Percentiles rank a stretch among this genome's conserved stretches.
Conservation (phyloP, 2,113 vertebrate species). For the Melanerpes aurifrons region DNA sequence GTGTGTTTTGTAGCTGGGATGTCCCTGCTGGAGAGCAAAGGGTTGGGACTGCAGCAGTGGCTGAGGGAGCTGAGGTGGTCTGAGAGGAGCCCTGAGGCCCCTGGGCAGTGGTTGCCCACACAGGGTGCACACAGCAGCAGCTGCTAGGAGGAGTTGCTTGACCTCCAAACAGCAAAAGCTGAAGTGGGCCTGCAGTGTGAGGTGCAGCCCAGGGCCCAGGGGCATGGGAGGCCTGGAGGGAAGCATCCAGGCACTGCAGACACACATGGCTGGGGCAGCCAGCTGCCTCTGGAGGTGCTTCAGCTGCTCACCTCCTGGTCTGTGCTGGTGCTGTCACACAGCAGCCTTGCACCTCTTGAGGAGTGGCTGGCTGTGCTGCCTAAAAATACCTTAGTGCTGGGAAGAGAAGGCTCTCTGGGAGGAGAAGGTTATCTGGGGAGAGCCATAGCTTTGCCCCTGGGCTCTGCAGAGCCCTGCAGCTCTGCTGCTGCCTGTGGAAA, state of each 20-base stretch:
- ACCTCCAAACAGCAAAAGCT: neutral
- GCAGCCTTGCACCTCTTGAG: neutral
- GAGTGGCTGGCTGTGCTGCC: neutral
- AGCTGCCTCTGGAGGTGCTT: neutral
- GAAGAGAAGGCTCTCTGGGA: neutral
- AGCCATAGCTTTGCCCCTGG: neutral
- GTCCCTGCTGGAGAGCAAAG: neutral
- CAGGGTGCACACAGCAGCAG: neutral
- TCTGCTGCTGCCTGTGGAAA: conserved; percentile 19
- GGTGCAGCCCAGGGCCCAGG: fast-evolving
- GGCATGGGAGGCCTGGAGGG: neutral
- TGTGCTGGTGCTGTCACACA: neutral
- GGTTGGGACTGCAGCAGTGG: neutral
- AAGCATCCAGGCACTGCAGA: neutral
- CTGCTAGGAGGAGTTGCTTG: neutral
- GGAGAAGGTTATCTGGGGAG: neutral
- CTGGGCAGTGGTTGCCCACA: neutral
- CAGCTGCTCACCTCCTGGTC: neutral
- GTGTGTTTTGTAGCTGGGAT: neutral
- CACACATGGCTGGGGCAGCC: fast-evolving
- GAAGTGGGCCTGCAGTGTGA: neutral
- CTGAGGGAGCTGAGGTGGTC: neutral
- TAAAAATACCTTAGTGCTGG: conserved; percentile 38
- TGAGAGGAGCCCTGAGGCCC: neutral
- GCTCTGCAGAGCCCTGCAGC: neutral